Conservation (phyloP, 2,797 vertebrate genomes). For the Cephalopachus bancanus region DNA sequence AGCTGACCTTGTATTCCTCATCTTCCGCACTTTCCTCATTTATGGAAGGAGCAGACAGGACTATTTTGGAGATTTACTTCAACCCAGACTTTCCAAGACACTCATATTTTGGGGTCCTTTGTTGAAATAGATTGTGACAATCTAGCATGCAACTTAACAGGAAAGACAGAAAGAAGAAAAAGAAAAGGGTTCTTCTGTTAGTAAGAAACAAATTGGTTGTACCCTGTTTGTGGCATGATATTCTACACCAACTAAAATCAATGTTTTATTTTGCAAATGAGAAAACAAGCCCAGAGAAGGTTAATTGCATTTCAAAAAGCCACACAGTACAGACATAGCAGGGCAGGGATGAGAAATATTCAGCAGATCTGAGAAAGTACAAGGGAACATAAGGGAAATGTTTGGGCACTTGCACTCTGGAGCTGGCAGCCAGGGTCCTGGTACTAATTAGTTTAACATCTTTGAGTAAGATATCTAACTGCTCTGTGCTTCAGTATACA, state of each 20-base stretch:
- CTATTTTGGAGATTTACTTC: background rate
- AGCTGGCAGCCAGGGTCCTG: background rate
- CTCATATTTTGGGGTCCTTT: background rate
- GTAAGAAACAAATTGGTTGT: background rate
- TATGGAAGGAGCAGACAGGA: background rate
- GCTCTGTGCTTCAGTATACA: background rate
- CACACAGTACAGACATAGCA: background rate
- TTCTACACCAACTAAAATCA: background rate
- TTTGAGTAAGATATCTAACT: background rate
- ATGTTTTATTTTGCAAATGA: slow-evolving; percentile 1
- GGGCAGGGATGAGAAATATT: background rate
- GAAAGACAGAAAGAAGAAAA: background rate
- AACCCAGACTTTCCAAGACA: background rate
- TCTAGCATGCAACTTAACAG: background rate
- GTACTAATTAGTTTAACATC: background rate
- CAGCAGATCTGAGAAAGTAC: background rate
- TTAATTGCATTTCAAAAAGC: background rate
- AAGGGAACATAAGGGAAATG: background rate
- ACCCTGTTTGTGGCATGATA: background rate
- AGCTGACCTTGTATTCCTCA: background rate
- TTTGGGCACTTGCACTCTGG: background rate
- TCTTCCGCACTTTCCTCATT: background rate
- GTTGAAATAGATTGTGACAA: background rate
- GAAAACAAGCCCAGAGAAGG: background rate
- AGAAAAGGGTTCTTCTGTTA: background rate